These are phyloP conservation scores for Capromys pilorides DNA, from an alignment of 2,797 vertebrate genomes.

Conservation along the genomic window DNA sequence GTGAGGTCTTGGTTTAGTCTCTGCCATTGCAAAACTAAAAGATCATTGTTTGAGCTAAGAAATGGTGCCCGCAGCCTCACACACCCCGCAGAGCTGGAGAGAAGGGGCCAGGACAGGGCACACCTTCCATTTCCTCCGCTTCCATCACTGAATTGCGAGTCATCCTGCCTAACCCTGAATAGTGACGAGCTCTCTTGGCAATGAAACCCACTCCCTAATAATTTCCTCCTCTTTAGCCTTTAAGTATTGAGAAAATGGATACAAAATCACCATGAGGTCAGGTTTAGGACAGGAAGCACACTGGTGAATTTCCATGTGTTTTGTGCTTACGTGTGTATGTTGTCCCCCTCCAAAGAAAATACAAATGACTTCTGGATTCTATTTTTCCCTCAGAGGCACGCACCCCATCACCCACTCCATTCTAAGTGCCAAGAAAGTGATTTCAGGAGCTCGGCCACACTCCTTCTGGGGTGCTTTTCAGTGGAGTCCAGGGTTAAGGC, in stretches of 20 bases:
- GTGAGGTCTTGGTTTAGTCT: no score
- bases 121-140: not conserved
- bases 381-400: not conserved
- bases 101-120: not conserved
- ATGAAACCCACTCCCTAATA: conserved; percentile 16
- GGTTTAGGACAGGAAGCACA: not conserved
- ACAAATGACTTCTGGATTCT: not conserved
- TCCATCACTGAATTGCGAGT: not conserved
- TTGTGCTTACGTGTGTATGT: not conserved
- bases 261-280: not conserved
- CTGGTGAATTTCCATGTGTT: not conserved
- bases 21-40: not conserved
- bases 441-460: not conserved
- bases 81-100: not conserved
- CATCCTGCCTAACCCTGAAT: not conserved
- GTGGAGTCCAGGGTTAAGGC: not conserved
- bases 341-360: not conserved
- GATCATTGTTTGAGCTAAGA: not conserved
- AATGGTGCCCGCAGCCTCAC: not conserved
- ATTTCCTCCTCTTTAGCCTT: not conserved
- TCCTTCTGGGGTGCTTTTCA: not conserved
- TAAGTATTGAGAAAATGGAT: conserved; percentile 5
- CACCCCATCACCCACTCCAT: not conserved
- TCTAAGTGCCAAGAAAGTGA: not conserved
- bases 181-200: not conserved